Conservation (phyloP, 2,113 vertebrate genomes). For the Hemibagrus wyckioides region DNA sequence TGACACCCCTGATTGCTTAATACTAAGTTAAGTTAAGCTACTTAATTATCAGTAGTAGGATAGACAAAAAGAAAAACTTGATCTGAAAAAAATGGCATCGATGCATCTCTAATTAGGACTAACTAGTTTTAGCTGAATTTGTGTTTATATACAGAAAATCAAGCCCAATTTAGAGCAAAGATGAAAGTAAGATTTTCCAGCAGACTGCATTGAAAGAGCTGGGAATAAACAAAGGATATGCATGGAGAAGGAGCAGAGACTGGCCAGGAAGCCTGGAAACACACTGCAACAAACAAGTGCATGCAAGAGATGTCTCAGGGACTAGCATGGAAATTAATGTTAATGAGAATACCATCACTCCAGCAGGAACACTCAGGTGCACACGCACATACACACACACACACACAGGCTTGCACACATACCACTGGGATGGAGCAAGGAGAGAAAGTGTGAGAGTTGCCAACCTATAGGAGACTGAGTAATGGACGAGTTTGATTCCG, state of each 20-base stretch:
- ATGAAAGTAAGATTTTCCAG: slow-evolving; percentile 57
- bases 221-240: slow-evolving; percentile 10
- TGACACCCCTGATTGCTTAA: neutral
- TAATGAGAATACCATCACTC: slow-evolving; percentile 71
- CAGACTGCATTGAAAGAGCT: slow-evolving; percentile 62
- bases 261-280: slow-evolving; percentile 7
- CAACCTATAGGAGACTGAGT: slow-evolving; percentile 99
- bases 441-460: slow-evolving; percentile 94
- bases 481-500: slow-evolving; percentile 99
- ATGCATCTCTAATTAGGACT: neutral
- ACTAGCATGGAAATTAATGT: slow-evolving; percentile 72
- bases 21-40: neutral
- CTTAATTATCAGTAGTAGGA: neutral
- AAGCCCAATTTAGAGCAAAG: neutral
- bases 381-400: slow-evolving; percentile 64
- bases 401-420: slow-evolving; percentile 75
- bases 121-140: neutral
- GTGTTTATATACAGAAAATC: neutral
- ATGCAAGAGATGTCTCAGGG: slow-evolving; percentile 65
- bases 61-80: neutral
- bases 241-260: neutral
- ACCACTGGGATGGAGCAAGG: slow-evolving; percentile 79
- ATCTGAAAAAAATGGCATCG: neutral
- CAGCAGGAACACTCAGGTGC: slow-evolving; percentile 45
- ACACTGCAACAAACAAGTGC: slow-evolving; percentile 54